Conservation (phyloP, 2,113 vertebrate genomes). For the Tetrao urogallus region DNA sequence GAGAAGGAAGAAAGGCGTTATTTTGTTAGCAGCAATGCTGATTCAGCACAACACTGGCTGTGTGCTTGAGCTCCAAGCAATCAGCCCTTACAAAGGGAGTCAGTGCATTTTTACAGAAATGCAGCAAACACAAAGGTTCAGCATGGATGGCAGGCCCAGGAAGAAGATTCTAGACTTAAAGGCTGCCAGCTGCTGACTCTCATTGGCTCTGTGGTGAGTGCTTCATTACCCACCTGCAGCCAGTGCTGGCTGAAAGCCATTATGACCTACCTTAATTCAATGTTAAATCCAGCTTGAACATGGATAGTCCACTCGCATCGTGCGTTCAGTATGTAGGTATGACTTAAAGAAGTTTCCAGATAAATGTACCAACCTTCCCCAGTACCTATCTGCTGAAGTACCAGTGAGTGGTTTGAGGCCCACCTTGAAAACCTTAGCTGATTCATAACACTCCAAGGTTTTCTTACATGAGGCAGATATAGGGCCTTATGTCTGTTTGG, state of each 20-base stretch:
- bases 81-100: not conserved
- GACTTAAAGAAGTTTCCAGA: not conserved
- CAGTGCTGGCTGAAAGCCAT: not conserved
- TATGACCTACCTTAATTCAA: slow-evolving; percentile 88
- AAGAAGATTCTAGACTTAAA: not conserved
- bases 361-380: not conserved
- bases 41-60: not conserved
- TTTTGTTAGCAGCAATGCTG: not conserved
- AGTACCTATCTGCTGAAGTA: not conserved
- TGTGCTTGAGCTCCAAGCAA: not conserved
- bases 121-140: not conserved
- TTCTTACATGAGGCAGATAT: not conserved
- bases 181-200: not conserved
- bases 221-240: not conserved
- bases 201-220: not conserved
- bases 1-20: not conserved
- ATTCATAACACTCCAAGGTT: not conserved
- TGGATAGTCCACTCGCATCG: slow-evolving; percentile 95
- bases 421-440: not conserved
- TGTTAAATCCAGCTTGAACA: slow-evolving; percentile 86
- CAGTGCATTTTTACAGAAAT: not conserved
- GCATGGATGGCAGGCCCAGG: not conserved
- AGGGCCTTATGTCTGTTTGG: not conserved
- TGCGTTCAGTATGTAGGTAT: slow-evolving; percentile 81
- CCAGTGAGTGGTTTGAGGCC: not conserved